Evolutionary conservation across 2,888 invertebrate species (phyloP).

Genomic region (Kuschelorhynchus macadamiae): DNA sequence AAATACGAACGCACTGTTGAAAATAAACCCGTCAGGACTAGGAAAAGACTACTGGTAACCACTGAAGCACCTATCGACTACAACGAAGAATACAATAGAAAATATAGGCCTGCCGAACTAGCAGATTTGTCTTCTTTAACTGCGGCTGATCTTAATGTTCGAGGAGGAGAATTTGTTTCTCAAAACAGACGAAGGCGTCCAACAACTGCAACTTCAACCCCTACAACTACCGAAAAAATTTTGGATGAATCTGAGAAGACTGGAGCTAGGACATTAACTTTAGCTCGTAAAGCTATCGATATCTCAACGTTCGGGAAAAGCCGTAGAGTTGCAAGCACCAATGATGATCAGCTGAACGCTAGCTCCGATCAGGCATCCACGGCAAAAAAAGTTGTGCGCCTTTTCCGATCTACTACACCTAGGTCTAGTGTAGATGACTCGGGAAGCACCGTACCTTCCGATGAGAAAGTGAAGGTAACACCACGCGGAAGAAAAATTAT

Average conservation of each 20-base stretch:
- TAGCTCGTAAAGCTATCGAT: constrained; percentile 51
- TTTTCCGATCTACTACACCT: constrained; percentile 48
- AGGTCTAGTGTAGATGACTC: constrained; percentile 4
- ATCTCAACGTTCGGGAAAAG: constrained; percentile 46
- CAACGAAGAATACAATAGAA: constrained; percentile 58
- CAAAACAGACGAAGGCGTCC: constrained; percentile 52
- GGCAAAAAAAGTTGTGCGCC: constrained; percentile 38
- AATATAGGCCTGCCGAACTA: constrained; percentile 64
- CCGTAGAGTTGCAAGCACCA: constrained; percentile 43
- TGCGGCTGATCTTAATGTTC: constrained; percentile 68
- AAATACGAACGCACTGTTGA: constrained; percentile 32
- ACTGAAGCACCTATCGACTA: constrained; percentile 59
- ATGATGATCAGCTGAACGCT: constrained; percentile 52
- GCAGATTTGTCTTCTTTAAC: constrained; percentile 73
- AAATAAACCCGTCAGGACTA: constrained; percentile 43
- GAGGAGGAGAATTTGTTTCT: constrained; percentile 50
- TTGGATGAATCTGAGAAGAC: constrained; percentile 51
- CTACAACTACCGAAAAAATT: constrained; percentile 43
- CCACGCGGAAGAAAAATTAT: constrained; percentile 56
- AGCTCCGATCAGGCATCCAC: constrained; percentile 47
- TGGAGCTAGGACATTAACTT: constrained; percentile 50
- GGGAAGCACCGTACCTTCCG: not conserved
- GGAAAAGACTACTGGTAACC: constrained; percentile 47
- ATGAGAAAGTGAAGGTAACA: constrained; percentile 4
- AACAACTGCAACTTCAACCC: constrained; percentile 43